Evolutionary conservation across 2,888 invertebrate species (phyloP).

Genomic region (Polyploca ridens): DNA sequence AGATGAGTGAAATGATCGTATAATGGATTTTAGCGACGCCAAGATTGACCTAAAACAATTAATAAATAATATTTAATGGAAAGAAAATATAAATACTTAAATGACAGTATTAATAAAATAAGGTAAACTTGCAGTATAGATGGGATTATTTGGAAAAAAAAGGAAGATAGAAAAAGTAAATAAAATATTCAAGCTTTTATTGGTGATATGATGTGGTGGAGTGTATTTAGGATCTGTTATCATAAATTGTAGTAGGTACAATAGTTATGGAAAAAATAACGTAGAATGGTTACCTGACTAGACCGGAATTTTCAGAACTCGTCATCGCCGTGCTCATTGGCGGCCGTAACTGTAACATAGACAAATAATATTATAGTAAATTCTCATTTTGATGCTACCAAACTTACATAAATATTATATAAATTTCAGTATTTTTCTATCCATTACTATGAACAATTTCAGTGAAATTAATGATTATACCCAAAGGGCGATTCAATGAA

Average conservation of each 20-base stretch:
- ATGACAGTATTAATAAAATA: background rate
- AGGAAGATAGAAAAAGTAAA: background rate
- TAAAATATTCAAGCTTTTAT: background rate
- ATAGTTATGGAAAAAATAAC: conserved; percentile 19
- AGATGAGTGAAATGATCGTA: conserved; percentile 61
- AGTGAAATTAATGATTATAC: no score
- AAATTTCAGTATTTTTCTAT: no score
- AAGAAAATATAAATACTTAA: background rate
- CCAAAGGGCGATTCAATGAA: no score
- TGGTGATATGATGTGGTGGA: background rate
- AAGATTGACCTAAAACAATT: conserved; percentile 82
- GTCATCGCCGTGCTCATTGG: conserved; percentile 77
- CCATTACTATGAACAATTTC: no score
- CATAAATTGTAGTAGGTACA: background rate
- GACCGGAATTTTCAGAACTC: conserved; percentile 83
- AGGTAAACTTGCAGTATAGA: background rate
- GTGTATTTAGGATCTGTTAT: background rate
- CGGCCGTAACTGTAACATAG: conserved; percentile 77
- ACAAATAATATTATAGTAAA: conserved; percentile 2
- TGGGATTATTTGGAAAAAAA: background rate
- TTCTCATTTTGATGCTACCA: no score
- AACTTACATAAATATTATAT: no score
- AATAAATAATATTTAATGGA: conserved; percentile 42
- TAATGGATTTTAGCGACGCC: conserved; percentile 70
- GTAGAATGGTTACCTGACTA: conserved; percentile 74